A percentile compares a stretch with the other conserved stretches of the same genome.
phyloP scores from a whole-genome alignment of 2,113 vertebrate species.

The Tachycineta bicolor region DNA sequence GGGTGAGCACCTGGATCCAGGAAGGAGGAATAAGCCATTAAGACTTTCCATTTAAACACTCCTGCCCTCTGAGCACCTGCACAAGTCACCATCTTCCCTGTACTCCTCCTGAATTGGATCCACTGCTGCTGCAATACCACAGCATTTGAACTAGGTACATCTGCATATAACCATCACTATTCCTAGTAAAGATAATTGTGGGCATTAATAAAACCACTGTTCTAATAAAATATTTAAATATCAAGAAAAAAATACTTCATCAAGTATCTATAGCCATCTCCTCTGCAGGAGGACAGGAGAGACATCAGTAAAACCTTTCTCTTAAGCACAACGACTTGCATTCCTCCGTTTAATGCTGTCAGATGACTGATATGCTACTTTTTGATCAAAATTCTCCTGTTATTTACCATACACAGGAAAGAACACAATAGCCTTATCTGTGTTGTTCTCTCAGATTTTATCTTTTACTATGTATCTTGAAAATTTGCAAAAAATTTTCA shows the following conservation, averaged over 20 bases:
- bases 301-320: background rate
- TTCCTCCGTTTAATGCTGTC: conserved; percentile 1
- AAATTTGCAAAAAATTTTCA: background rate
- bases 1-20: background rate
- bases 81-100: background rate
- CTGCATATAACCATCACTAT: background rate
- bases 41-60: background rate
- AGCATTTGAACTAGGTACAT: background rate
- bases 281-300: background rate
- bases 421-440: background rate
- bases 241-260: background rate
- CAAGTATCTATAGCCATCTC: background rate
- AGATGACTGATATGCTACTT: background rate
- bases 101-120: background rate
- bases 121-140: background rate
- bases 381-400: background rate
- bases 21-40: background rate
- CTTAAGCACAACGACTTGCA: background rate
- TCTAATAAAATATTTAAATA: background rate
- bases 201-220: background rate
- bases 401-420: background rate
- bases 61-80: background rate
- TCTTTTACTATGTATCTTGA: background rate
- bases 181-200: background rate
- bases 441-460: background rate